Evolutionary conservation across 35 echinoderm and acorn worm species (phyloP), one percentile per base, ranked within the genome.

Genomic region (Ptychodera flava): DNA sequence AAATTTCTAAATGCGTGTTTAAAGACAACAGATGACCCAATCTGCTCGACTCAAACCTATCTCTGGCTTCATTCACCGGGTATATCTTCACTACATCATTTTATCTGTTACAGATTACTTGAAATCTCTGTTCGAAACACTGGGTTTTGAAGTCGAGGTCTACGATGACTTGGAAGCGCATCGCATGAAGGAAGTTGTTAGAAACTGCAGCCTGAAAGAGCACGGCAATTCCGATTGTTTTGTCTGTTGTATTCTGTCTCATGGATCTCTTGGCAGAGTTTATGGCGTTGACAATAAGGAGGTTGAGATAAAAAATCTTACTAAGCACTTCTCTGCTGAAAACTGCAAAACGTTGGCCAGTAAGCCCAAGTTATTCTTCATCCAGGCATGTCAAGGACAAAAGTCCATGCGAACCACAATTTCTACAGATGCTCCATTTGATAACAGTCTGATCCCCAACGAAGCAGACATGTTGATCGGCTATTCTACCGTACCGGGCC

Each of bases 361-460:
- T 32, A 80, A 80, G n/a, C 78, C 78, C 10, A 80, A 80, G 30
- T 12, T 80, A 29, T 80, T 80, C 31, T 29, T 80, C 30, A 80
- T 80, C 12, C 78, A 80, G n/a, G 78, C 78, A 28, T 80, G 78
- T 80, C 78, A 80, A 80, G 78, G 78, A 64, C 45, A 64, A 6
- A 22, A 64, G 22, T 22, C 45, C 6, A 64, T 64, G 45, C 6
- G 22, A n/a, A n/a, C n/a, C n/a, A n/a, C n/a, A n/a, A n/a, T n/a
- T n/a, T n/a, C n/a, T n/a, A n/a, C n/a, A n/a, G n/a, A n/a, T n/a
- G n/a, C n/a, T n/a, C n/a, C n/a, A n/a, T n/a, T n/a, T n/a, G n/a
- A n/a, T n/a, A n/a, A n/a, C n/a, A 64, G 45, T 64, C 22, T 22
- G 22, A 64, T 22, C 6, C 45, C 45, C 6, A 22, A 64, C 45